Conservation (phyloP, 2,797 vertebrate genomes). For the Hydrocynus forskahlii region DNA sequence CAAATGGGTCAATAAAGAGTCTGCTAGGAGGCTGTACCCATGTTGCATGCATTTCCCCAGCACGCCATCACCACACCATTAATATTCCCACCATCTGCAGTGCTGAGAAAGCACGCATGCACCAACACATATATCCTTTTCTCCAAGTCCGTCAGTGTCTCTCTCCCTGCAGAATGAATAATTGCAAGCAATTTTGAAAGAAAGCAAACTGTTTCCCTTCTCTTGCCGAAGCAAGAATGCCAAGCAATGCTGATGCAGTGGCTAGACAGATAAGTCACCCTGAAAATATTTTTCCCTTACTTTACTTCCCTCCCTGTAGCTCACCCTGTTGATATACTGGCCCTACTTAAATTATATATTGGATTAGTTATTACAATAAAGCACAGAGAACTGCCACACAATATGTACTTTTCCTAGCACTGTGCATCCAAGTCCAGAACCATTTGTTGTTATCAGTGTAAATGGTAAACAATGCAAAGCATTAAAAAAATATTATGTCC, state of each 20-base stretch:
- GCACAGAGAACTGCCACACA: neutral
- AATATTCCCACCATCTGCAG: constrained; percentile 49
- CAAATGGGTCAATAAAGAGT: constrained; percentile 50
- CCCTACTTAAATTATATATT: neutral
- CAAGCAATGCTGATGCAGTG: constrained; percentile 1
- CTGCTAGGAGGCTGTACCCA: constrained; percentile 3
- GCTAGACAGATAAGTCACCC: constrained; percentile 35
- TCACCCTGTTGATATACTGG: neutral
- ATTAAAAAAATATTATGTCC: neutral
- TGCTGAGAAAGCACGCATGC: constrained; percentile 24
- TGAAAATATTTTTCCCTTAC: constrained; percentile 28
- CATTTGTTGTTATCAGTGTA: too few species aligned
- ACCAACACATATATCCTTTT: constrained; percentile 27
- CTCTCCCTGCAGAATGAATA: constrained; percentile 36
- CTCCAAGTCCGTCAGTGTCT: constrained; percentile 9
- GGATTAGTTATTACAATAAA: neutral
- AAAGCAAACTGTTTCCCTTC: constrained; percentile 43
- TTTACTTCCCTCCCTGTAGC: neutral
- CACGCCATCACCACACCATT: constrained; percentile 23
- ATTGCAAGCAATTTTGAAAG: constrained; percentile 40
- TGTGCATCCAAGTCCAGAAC: neutral
- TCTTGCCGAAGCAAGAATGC: constrained; percentile 21
- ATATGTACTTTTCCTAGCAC: neutral
- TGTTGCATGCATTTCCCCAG: neutral
- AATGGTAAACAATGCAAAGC: neutral